These are phyloP conservation scores for Platerodrilus igneus DNA, from an alignment of 2,888 invertebrate species.

Conservation along the genomic window DNA sequence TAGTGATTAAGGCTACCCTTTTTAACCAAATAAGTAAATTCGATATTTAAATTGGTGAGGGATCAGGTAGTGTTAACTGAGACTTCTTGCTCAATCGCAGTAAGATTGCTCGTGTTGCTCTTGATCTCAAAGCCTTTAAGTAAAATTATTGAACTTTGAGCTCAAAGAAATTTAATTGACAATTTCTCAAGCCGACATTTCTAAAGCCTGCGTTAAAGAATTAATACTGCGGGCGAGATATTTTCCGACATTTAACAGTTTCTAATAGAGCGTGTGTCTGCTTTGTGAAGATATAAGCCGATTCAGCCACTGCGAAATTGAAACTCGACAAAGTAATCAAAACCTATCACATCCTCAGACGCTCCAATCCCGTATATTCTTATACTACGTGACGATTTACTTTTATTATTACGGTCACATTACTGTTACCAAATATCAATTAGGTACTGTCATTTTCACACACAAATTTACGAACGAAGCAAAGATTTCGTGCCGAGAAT, in stretches of 20 bases:
- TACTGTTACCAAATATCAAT: slow-evolving; percentile 19
- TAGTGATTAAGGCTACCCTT: too few relatives aligned
- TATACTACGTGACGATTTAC: slow-evolving; percentile 16
- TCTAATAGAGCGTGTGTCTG: slow-evolving; percentile 17
- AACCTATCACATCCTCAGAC: slow-evolving; percentile 20
- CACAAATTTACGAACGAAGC: slow-evolving; percentile 1
- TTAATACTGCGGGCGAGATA: too few relatives aligned
- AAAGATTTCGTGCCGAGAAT: slow-evolving; percentile 1
- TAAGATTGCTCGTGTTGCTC: too few relatives aligned
- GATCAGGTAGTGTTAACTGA: too few relatives aligned
- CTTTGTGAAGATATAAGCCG: slow-evolving; percentile 23
- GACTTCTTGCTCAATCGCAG: too few relatives aligned
- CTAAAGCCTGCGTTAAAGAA: too few relatives aligned
- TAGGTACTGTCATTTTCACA: slow-evolving; percentile 14
- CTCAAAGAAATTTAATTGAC: too few relatives aligned
- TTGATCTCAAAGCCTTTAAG: too few relatives aligned
- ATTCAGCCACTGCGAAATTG: slow-evolving; percentile 25
- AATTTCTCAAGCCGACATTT: too few relatives aligned
- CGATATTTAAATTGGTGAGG: too few relatives aligned
- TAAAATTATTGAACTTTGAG: too few relatives aligned
- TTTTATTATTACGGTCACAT: slow-evolving; percentile 12
- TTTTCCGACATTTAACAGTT: slow-evolving; percentile 14
- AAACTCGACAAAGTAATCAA: slow-evolving; percentile 28
- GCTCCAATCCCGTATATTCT: slow-evolving; percentile 16
- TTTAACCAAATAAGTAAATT: too few relatives aligned